Evolutionary conservation across 2,888 invertebrate species (phyloP).

Genomic region (Brassicogethes aeneus): DNA sequence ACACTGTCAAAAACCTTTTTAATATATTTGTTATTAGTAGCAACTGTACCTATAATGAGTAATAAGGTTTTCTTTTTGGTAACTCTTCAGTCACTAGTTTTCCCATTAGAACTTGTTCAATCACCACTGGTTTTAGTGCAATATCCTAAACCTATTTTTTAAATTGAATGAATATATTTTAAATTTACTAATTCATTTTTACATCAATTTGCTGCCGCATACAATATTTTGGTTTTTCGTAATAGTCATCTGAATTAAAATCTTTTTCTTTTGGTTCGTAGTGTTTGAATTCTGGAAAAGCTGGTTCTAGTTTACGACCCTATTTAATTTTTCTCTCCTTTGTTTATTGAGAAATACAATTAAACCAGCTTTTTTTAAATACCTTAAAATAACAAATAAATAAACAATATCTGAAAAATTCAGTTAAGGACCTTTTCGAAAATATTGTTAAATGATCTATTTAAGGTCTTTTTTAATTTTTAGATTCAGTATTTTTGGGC

Average conservation of each 20-base stretch:
- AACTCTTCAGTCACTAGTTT: constrained; percentile 39
- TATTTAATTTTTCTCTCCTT: constrained; percentile 64
- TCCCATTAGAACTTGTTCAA: constrained; percentile 32
- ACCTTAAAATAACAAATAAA: constrained; percentile 48
- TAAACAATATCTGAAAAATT: no score
- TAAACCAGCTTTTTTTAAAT: constrained; percentile 63
- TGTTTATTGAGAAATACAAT: constrained; percentile 80
- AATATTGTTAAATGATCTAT: no score
- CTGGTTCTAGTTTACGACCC: constrained; percentile 52
- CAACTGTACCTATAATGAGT: no score
- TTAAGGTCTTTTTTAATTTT: no score
- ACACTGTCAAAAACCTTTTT: constrained; percentile 65
- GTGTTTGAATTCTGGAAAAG: constrained; percentile 57
- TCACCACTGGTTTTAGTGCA: constrained; percentile 44
- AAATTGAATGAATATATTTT: background rate
- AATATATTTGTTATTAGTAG: constrained; percentile 67
- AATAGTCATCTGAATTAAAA: constrained; percentile 49
- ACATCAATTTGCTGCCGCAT: constrained; percentile 59
- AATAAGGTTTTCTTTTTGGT: constrained; percentile 51
- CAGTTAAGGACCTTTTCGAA: no score
- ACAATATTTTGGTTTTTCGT: constrained; percentile 56
- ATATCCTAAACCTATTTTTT: constrained; percentile 41
- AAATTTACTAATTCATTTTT: constrained; percentile 28
- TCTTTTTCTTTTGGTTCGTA: constrained; percentile 44
- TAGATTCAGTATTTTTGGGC: no score